phyloP scores from a whole-genome alignment of 2,113 vertebrate genomes.

The Tychaedon coryphoeus region DNA sequence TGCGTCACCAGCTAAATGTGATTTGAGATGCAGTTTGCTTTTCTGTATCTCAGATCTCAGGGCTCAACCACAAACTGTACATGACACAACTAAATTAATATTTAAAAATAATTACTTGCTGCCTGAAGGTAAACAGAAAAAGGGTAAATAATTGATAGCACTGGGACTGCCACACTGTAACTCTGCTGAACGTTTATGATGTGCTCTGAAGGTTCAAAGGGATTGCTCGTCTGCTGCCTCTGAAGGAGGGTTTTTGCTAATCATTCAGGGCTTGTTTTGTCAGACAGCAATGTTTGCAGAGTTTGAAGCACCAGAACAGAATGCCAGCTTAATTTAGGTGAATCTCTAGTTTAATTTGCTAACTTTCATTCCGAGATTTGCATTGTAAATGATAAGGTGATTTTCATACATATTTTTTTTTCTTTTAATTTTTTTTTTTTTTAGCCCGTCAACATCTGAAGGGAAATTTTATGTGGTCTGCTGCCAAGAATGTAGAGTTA shows the following conservation, averaged over 20 bases:
- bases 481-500: constrained; percentile 52
- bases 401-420: neutral
- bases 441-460: constrained; percentile 48
- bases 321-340: constrained; percentile 60
- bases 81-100: constrained; percentile 87
- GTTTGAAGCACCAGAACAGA: constrained; percentile 53
- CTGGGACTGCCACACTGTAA: constrained; percentile 61
- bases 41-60: constrained; percentile 57
- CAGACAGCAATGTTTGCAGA: constrained; percentile 41
- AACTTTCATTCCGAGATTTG: constrained; percentile 57
- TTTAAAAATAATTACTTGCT: constrained; percentile 88
- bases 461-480: constrained; percentile 49
- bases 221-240: constrained; percentile 38
- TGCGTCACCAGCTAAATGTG: constrained; percentile 12
- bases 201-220: constrained; percentile 64
- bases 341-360: constrained; percentile 56
- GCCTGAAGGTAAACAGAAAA: constrained; percentile 83
- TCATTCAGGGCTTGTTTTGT: constrained; percentile 57
- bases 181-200: constrained; percentile 62
- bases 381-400: constrained; percentile 63
- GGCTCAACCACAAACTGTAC: constrained; percentile 73
- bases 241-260: constrained; percentile 56
- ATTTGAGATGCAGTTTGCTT: constrained; percentile 64
- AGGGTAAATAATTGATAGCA: constrained; percentile 86
- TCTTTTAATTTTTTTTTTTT: neutral